A percentile compares a stretch with the other conserved stretches of the same genome.
Evolutionary conservation across 2,113 vertebrate species (phyloP).

Genomic region (Nettapus auritus): DNA sequence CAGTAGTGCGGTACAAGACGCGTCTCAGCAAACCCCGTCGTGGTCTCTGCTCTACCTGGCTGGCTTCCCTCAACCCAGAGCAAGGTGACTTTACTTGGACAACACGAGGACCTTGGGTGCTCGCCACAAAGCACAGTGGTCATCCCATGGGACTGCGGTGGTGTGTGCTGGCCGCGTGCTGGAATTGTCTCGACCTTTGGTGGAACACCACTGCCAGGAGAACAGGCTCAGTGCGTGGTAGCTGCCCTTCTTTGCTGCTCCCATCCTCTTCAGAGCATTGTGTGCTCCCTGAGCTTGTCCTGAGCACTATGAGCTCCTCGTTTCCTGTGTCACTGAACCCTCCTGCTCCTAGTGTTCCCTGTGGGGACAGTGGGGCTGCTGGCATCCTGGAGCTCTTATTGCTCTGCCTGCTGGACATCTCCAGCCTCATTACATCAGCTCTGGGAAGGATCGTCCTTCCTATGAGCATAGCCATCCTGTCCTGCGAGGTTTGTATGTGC

Average conservation of each 20-base stretch:
- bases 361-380: no score
- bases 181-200: not conserved
- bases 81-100: conserved; percentile 70
- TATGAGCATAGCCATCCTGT: not conserved
- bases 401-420: not conserved
- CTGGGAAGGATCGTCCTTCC: not conserved
- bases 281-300: not conserved
- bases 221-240: not conserved
- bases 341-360: not conserved
- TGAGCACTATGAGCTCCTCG: not conserved
- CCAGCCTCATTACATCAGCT: not conserved
- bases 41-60: conserved; percentile 93
- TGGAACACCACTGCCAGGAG: not conserved
- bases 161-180: rapidly evolving
- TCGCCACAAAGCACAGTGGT: not conserved
- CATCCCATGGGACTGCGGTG: rapidly evolving
- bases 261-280: not conserved
- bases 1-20: conserved; percentile 90
- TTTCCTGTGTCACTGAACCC: rapidly evolving
- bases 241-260: not conserved
- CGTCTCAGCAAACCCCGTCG: conserved; percentile 81
- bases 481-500: not conserved
- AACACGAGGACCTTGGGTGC: not conserved
- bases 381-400: not conserved
- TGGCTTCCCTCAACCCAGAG: conserved; percentile 86